Evolutionary conservation across 2,797 vertebrate species (phyloP).

Genomic region (Phyllotis vaccarum): DNA sequence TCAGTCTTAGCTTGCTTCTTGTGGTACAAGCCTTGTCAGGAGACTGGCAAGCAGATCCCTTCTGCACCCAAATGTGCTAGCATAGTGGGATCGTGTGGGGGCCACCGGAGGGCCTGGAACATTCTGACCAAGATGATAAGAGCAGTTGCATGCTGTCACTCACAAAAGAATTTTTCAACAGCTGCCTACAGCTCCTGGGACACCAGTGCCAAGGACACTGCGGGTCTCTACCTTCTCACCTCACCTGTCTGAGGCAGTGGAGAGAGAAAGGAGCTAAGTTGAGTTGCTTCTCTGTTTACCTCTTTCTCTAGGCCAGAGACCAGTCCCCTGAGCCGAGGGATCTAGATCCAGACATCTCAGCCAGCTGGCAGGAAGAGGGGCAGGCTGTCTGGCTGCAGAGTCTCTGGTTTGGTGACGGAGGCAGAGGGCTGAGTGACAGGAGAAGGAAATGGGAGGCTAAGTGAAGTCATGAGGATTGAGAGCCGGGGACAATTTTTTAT

Average conservation of each 20-base stretch:
- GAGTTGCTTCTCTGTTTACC: background rate
- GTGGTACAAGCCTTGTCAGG: background rate
- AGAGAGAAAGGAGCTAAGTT: background rate
- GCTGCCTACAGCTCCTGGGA: background rate
- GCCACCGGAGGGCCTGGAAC: background rate
- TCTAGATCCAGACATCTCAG: background rate
- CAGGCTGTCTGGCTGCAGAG: background rate
- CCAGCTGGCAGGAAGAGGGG: background rate
- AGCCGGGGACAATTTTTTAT: conserved; percentile 87
- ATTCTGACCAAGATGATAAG: background rate
- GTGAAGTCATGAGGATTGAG: conserved; percentile 84
- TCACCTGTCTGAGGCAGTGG: fast-evolving
- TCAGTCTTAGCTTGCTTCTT: background rate
- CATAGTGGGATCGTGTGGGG: background rate
- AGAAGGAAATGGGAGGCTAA: background rate
- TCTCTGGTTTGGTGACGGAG: background rate
- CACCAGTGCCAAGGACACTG: background rate
- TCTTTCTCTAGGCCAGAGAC: background rate
- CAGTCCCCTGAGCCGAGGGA: background rate
- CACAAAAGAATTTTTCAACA: background rate
- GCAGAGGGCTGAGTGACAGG: conserved; percentile 33
- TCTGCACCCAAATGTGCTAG: background rate
- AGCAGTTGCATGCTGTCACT: background rate
- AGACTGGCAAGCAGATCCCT: background rate
- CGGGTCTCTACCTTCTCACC: background rate